Percentiles rank a stretch among this genome's conserved stretches.
Evolutionary conservation across 2,797 vertebrate genomes (phyloP).

Genomic region (Acropternis orthonyx): DNA sequence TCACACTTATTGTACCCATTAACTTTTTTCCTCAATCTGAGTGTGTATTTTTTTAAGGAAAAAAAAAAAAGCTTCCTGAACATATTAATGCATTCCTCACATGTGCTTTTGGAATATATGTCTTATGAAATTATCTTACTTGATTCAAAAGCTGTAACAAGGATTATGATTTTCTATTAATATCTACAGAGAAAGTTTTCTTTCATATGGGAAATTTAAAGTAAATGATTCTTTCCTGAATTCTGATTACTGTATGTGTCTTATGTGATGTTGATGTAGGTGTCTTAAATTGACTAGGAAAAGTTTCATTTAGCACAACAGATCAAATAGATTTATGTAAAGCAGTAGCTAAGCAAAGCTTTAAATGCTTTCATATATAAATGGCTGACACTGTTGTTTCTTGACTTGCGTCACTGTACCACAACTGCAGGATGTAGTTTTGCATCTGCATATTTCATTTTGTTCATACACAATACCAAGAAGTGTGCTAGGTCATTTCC

Average conservation of each 20-base stretch:
- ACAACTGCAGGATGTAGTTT: not conserved
- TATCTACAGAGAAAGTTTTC: not conserved
- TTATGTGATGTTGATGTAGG: not conserved
- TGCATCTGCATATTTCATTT: not conserved
- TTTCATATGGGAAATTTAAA: not conserved
- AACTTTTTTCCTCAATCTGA: not conserved
- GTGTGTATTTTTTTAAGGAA: not conserved
- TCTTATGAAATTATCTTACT: not conserved
- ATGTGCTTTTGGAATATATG: not conserved
- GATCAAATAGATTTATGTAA: not conserved
- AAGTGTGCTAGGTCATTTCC: not conserved
- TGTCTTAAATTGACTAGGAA: not conserved
- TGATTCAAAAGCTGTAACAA: not conserved
- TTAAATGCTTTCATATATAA: not conserved
- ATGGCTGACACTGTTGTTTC: not conserved
- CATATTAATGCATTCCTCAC: not conserved
- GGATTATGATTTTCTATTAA: not conserved
- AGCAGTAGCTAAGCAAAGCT: not conserved
- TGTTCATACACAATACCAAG: not conserved
- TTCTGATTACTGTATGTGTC: not conserved
- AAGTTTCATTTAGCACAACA: not conserved
- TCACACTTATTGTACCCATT: rapidly evolving
- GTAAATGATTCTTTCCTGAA: not conserved
- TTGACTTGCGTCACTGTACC: not conserved
- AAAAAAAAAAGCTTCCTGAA: not conserved